These are phyloP conservation scores for Entomyzon cyanotis DNA, from an alignment of 2,113 vertebrate genomes.

Conservation along the genomic window DNA sequence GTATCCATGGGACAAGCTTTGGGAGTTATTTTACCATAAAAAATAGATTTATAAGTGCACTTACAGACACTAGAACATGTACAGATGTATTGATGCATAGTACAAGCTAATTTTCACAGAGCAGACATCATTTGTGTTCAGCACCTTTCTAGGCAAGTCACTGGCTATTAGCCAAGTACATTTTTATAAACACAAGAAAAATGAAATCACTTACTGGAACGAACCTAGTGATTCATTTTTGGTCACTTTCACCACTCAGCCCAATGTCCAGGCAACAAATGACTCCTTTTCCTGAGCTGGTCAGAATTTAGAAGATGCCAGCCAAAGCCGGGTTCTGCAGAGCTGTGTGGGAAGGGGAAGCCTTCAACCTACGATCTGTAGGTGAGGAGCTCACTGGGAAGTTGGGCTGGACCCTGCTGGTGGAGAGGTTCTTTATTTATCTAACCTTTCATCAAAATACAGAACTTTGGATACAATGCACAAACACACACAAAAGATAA, in stretches of 20 bases:
- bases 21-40: neutral
- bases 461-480: neutral
- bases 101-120: neutral
- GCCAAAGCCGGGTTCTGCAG: neutral
- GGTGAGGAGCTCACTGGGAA: neutral
- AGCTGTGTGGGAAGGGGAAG: neutral
- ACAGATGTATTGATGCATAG: neutral
- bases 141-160: neutral
- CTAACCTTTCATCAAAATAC: neutral
- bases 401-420: neutral
- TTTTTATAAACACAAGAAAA: neutral
- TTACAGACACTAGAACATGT: neutral
- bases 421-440: neutral
- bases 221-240: constrained; percentile 11
- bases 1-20: neutral
- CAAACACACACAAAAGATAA: neutral
- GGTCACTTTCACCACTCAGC: neutral
- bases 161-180: neutral
- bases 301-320: neutral
- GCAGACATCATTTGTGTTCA: neutral
- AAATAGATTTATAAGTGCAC: neutral
- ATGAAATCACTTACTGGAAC: constrained; percentile 51
- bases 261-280: constrained; percentile 1
- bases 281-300: constrained; percentile 36
- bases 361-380: rapidly evolving